phyloP scores from a whole-genome alignment of 2,888 invertebrate species.

The Amphipyra tragopoginis region DNA sequence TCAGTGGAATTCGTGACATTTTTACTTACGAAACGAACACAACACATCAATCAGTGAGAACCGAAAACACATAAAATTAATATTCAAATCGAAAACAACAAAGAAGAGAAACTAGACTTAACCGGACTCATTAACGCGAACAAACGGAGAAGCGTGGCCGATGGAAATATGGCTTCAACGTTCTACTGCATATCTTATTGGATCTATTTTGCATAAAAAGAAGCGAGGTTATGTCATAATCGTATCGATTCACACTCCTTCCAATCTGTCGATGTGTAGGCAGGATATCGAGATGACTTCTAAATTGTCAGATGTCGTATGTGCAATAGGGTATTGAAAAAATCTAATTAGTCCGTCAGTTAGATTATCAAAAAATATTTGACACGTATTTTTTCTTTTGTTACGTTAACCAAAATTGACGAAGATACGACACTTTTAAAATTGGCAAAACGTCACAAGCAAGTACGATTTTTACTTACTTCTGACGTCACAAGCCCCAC shows the following conservation, averaged over 20 bases:
- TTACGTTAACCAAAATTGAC: too few relatives aligned
- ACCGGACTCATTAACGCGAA: slow-evolving; percentile 28
- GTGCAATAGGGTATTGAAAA: too few relatives aligned
- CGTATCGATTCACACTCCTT: slow-evolving; percentile 3
- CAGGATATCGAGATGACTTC: neutral
- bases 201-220: slow-evolving; percentile 37
- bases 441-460: too few relatives aligned
- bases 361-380: too few relatives aligned
- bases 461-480: too few relatives aligned
- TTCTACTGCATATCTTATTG: slow-evolving; percentile 31
- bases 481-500: too few relatives aligned
- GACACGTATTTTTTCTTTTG: too few relatives aligned
- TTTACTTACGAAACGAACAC: slow-evolving; percentile 22
- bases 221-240: slow-evolving; percentile 37
- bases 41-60: slow-evolving; percentile 23
- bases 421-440: too few relatives aligned
- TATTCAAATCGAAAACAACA: slow-evolving; percentile 32
- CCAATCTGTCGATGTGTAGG: neutral
- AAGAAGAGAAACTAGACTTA: slow-evolving; percentile 38
- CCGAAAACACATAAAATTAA: slow-evolving; percentile 22
- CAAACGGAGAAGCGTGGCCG: slow-evolving; percentile 25
- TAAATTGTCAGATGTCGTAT: neutral
- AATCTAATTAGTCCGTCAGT: too few relatives aligned
- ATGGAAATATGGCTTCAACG: slow-evolving; percentile 19
- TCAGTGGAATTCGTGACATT: slow-evolving; percentile 21